Evolutionary conservation across 2,888 invertebrate genomes (phyloP).

Genomic region (Trichopoda pennipes): DNA sequence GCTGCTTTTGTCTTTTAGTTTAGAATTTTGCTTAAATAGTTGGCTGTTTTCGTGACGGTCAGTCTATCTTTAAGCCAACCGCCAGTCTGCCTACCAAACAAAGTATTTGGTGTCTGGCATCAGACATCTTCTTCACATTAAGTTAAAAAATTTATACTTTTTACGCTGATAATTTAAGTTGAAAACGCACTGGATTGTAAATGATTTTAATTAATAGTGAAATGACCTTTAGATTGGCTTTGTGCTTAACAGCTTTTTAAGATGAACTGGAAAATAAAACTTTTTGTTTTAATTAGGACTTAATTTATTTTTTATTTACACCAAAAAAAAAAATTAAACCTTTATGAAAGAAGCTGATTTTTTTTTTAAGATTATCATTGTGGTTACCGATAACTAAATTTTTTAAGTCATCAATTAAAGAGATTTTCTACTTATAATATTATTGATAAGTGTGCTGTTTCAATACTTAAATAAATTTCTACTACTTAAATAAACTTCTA

Average conservation of each 20-base stretch:
- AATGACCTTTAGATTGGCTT: slow-evolving; percentile 42
- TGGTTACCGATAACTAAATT: too few relatives aligned
- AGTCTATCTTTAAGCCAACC: neutral
- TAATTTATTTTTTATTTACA: too few relatives aligned
- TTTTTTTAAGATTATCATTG: too few relatives aligned
- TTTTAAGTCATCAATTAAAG: too few relatives aligned
- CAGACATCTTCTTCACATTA: slow-evolving; percentile 42
- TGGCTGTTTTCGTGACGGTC: slow-evolving; percentile 15
- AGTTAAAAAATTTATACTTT: slow-evolving; percentile 43
- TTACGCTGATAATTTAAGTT: slow-evolving; percentile 65
- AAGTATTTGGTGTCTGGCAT: slow-evolving; percentile 47
- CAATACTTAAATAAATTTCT: too few relatives aligned
- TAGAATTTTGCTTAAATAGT: slow-evolving; percentile 49
- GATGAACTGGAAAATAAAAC: neutral
- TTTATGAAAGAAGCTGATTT: too few relatives aligned
- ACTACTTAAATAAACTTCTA: too few relatives aligned
- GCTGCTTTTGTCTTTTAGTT: slow-evolving; percentile 2
- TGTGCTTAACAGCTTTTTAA: neutral
- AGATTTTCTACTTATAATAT: too few relatives aligned
- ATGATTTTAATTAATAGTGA: slow-evolving; percentile 77
- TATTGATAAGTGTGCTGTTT: too few relatives aligned
- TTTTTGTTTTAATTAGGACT: too few relatives aligned
- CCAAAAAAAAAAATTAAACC: neutral
- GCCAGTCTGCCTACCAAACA: slow-evolving; percentile 31
- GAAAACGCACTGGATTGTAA: slow-evolving; percentile 70